Evolutionary conservation across 2,888 invertebrate genomes (phyloP).

Genomic region (Orthosia gothica): DNA sequence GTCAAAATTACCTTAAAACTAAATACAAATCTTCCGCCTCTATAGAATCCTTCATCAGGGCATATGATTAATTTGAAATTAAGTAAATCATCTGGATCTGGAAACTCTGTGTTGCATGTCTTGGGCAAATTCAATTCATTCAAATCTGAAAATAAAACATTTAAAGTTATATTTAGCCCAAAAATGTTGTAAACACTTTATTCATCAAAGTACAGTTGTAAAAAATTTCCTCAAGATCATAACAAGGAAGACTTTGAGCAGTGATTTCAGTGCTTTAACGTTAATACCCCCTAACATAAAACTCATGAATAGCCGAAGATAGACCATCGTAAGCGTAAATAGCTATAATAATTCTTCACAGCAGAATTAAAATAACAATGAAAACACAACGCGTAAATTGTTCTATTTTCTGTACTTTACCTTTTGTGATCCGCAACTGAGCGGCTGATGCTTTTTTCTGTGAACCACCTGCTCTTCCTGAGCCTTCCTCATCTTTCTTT

Average conservation of each 20-base stretch:
- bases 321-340: background rate
- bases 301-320: background rate
- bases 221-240: constrained; percentile 7
- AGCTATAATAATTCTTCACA: background rate
- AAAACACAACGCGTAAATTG: constrained; percentile 57
- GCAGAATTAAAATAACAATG: constrained; percentile 51
- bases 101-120: constrained; percentile 98
- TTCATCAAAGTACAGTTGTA: constrained; percentile 1
- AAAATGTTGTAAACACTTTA: constrained; percentile 12
- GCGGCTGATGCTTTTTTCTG: constrained; percentile 99
- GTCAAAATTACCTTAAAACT: constrained; percentile 94
- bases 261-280: background rate
- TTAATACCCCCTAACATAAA: background rate
- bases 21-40: constrained; percentile 98
- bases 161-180: background rate
- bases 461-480: constrained; percentile 92
- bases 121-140: constrained; percentile 99
- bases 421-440: constrained; percentile 99
- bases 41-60: constrained; percentile 99
- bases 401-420: constrained; percentile 86
- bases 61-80: constrained; percentile 99
- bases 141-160: constrained; percentile 94
- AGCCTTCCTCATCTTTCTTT: constrained; percentile 98
- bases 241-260: constrained; percentile 4
- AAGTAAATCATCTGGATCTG: constrained; percentile 98